These are phyloP conservation scores for Albula goreensis DNA, from an alignment of 2,113 vertebrate genomes.

Conservation along the genomic window DNA sequence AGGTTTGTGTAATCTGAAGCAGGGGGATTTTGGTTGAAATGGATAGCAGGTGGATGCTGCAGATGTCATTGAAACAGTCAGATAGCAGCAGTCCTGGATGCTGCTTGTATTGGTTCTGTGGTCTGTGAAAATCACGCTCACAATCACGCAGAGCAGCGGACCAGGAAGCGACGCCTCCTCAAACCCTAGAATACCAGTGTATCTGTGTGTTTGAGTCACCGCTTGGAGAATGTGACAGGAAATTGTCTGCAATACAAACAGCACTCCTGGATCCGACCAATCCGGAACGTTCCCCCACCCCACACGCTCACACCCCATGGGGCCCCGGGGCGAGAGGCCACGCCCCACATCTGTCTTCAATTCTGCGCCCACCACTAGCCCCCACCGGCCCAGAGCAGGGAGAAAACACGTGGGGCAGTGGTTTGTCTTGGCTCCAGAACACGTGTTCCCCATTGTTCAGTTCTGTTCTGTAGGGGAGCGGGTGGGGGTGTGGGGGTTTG, in stretches of 20 bases:
- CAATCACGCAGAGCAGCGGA: not conserved
- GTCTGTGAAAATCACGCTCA: not conserved
- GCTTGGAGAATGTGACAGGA: not conserved
- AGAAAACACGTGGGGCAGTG: not conserved
- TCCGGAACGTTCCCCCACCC: not conserved
- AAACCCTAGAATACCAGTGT: not conserved
- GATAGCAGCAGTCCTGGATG: not conserved
- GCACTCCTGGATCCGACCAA: not conserved
- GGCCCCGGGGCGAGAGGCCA: not conserved
- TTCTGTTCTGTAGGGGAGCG: not conserved
- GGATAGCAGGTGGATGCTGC: not conserved
- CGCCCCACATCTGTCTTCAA: slow-evolving; percentile 3
- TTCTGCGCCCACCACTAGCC: not conserved
- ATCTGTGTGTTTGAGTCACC: not conserved
- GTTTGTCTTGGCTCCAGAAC: slow-evolving; percentile 1
- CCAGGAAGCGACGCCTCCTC: not conserved
- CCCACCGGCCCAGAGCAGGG: not conserved
- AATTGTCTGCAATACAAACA: not conserved
- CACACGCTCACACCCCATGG: not conserved
- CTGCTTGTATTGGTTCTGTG: not conserved
- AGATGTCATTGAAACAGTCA: too few relatives aligned
- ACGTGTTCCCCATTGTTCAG: not conserved
- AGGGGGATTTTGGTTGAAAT: not conserved
- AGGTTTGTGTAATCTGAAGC: not conserved
- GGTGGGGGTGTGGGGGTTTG: not conserved